A percentile compares a stretch with the other conserved stretches of the same genome.
phyloP scores from a whole-genome alignment of 2,888 invertebrate genomes.

The Lepidochrysops patricia region DNA sequence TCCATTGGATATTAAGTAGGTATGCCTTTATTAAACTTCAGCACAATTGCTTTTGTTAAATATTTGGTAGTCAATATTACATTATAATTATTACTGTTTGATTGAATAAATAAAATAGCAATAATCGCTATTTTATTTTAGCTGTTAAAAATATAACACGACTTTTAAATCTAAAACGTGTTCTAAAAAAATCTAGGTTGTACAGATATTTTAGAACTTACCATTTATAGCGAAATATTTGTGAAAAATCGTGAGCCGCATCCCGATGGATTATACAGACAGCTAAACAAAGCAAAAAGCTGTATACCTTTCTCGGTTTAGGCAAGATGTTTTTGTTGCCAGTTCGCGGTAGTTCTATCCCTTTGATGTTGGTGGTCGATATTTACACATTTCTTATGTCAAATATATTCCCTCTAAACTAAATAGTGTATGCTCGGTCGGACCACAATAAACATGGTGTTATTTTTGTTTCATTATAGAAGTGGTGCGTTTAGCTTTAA shows the following conservation, averaged over 20 bases:
- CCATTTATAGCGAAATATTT: conserved; percentile 13
- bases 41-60: too few species aligned
- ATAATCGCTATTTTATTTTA: too few species aligned
- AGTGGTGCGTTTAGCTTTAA: too few species aligned
- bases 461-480: too few species aligned
- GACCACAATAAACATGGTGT: not conserved
- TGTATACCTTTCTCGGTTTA: conserved; percentile 18
- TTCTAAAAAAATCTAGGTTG: not conserved
- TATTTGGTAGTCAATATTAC: too few species aligned
- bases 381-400: conserved; percentile 7
- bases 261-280: conserved; percentile 18
- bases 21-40: too few species aligned
- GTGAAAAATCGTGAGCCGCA: conserved; percentile 20
- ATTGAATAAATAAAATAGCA: too few species aligned
- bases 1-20: not conserved
- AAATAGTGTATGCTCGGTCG: not conserved
- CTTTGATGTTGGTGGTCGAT: conserved; percentile 14
- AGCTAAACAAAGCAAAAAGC: conserved; percentile 17
- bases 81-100: too few species aligned
- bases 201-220: not conserved
- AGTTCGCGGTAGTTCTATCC: conserved; percentile 18
- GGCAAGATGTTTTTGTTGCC: conserved; percentile 16
- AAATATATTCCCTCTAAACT: not conserved
- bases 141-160: too few species aligned
- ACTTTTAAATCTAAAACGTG: too few species aligned